Percentiles rank a stretch among this genome's conserved stretches.
Conservation (phyloP, 2,888 invertebrate species). For the Steromphala cineraria region DNA sequence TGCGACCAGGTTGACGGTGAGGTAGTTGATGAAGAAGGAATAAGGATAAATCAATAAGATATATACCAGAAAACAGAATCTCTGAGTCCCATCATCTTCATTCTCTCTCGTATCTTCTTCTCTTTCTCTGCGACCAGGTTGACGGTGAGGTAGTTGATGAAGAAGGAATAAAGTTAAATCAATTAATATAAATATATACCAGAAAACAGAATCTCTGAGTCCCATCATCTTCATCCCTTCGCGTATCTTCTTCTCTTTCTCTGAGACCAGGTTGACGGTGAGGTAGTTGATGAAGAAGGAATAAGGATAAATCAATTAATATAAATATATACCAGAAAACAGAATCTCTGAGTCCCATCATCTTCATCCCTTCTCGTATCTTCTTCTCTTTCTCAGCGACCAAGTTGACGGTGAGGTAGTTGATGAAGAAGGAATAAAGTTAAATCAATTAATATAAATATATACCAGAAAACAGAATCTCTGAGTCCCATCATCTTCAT, state of each 20-base stretch:
- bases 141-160: slow-evolving; percentile 88
- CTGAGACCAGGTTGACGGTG: slow-evolving; percentile 87
- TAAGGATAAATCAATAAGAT: neutral
- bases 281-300: slow-evolving; percentile 87
- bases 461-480: slow-evolving; percentile 81
- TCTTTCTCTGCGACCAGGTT: slow-evolving; percentile 91
- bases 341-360: too few relatives aligned
- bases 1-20: too few relatives aligned
- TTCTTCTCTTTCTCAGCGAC: slow-evolving; percentile 92
- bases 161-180: slow-evolving; percentile 82
- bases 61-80: slow-evolving; percentile 81
- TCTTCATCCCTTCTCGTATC: slow-evolving; percentile 90
- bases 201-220: too few relatives aligned
- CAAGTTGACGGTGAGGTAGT: slow-evolving; percentile 86
- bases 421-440: slow-evolving; percentile 85
- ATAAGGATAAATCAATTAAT: too few relatives aligned
- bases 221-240: too few relatives aligned
- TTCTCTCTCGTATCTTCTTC: slow-evolving; percentile 89
- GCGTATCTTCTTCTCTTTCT: slow-evolving; percentile 91
- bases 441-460: too few relatives aligned
- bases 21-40: too few relatives aligned
- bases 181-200: too few relatives aligned
- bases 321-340: too few relatives aligned
- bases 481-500: slow-evolving; percentile 89
- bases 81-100: slow-evolving; percentile 88